A percentile compares a stretch with the other conserved stretches of the same genome.
These are phyloP conservation scores for Alethe castanea DNA, from an alignment of 2,113 vertebrate species.

Conservation along the genomic window DNA sequence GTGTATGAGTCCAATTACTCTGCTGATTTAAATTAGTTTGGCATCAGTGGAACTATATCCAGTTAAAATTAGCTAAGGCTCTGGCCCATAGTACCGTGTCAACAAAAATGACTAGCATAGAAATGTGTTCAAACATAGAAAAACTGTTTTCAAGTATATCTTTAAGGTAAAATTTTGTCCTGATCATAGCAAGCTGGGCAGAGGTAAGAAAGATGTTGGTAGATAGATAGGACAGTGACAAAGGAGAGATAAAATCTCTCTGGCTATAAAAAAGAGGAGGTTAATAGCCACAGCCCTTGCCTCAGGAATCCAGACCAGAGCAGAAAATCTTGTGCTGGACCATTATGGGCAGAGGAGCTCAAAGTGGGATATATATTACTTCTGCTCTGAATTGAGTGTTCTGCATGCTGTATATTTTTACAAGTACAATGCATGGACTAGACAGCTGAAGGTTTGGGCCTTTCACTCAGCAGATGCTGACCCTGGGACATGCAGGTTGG, in stretches of 20 bases:
- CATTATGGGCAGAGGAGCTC: not conserved
- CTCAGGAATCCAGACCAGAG: not conserved
- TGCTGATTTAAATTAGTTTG: slow-evolving; percentile 33
- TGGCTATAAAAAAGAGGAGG: not conserved
- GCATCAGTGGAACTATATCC: not conserved
- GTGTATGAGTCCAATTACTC: not conserved
- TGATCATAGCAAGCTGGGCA: not conserved
- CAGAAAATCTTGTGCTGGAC: slow-evolving; percentile 3
- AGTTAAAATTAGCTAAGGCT: slow-evolving; percentile 15
- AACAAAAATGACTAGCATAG: not conserved
- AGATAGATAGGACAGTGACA: not conserved
- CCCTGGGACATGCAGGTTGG: not conserved
- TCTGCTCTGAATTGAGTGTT: not conserved
- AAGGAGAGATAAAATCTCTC: not conserved
- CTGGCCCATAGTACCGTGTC: not conserved
- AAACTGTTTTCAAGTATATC: not conserved
- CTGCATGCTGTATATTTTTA: not conserved
- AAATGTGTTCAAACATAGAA: not conserved
- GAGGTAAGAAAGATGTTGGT: not conserved
- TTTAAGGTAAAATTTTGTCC: not conserved
- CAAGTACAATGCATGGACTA: not conserved
- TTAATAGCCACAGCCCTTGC: not conserved
- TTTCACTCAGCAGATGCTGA: not conserved
- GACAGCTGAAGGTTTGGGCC: not conserved
- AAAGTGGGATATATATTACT: not conserved